phyloP scores from a whole-genome alignment of 2,113 vertebrate genomes.

The Ranitomeya imitator region DNA sequence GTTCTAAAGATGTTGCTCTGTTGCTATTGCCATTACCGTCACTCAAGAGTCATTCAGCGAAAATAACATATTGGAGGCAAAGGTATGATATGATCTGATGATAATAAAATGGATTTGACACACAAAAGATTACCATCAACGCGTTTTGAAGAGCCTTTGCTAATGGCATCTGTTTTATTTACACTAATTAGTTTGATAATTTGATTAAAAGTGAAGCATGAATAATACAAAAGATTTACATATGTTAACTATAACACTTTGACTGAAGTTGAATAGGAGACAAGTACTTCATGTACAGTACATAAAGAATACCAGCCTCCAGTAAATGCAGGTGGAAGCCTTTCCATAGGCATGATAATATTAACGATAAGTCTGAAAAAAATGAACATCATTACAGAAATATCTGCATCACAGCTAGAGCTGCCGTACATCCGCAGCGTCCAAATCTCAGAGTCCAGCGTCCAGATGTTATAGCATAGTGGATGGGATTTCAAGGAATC shows the following conservation, averaged over 20 bases:
- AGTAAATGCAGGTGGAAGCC: neutral
- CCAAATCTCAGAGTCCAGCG: too few species aligned
- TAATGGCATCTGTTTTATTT: conserved; percentile 17
- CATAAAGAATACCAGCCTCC: neutral
- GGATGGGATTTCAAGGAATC: too few species aligned
- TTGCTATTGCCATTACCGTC: conserved; percentile 8
- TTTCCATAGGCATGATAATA: neutral
- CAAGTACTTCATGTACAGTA: neutral
- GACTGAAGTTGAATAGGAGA: neutral
- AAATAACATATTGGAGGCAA: conserved; percentile 39
- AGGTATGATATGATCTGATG: conserved; percentile 50
- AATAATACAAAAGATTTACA: conserved; percentile 4
- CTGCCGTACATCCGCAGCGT: too few species aligned
- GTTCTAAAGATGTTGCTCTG: conserved; percentile 18
- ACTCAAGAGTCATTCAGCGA: conserved; percentile 42
- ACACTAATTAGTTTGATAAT: conserved; percentile 28
- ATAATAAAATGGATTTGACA: conserved; percentile 16
- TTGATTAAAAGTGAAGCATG: conserved; percentile 11
- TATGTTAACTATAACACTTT: conserved; percentile 2
- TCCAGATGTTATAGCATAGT: too few species aligned
- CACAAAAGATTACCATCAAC: conserved; percentile 24
- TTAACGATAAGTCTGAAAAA: neutral
- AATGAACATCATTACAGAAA: too few species aligned
- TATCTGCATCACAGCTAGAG: too few species aligned
- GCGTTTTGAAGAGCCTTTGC: conserved; percentile 23